Evolutionary conservation across 2,113 vertebrate genomes (phyloP), one percentile per base, ranked within the genome.

Genomic region (Sciurus niger): DNA sequence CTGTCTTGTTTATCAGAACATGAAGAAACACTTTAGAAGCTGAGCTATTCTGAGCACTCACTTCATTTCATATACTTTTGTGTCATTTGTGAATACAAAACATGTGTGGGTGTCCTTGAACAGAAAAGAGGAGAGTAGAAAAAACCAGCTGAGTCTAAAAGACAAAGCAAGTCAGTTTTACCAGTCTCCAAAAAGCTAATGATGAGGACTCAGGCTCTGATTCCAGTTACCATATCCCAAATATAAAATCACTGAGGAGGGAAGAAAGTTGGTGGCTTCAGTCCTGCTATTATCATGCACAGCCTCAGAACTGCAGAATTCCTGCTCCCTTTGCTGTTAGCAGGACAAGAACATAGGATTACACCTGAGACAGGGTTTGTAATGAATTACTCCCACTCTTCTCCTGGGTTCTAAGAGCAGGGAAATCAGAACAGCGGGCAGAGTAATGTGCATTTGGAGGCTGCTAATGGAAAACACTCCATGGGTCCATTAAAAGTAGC

Each of bases 381-480:
- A 87, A 12, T 14, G 34, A 96, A 84, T 92, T 96, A 96, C 96
- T 96, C 97, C 97, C 92, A 96, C 97, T 96, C 92, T 92, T 91
- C 77, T 91, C 86, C 91, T 90, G 76, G 68, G 53, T 73, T 96
- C 87, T 94, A 40, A 96, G 84, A 95, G 76, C 89, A 96, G 48
- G 72, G 51, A 84, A 85, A 93, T 46, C 3, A 1, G 89, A 94
- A 95, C 7, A 91, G 80, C 65, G n/a, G 89, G 84, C 93, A 89
- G 63, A 93, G 90, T 94, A 97, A 88, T 84, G 93, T 96, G 83
- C 89, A 48, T 43, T 80, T 87, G 46, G 79, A 95, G 53, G 88
- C 43, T 70, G 84, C 82, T 97, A 97, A 97, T 95, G 97, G 97
- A 97, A 98, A 96, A 95, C 87, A 82, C 93, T 72, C 84, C 82